Conservation (phyloP, 2,888 invertebrate species). For the Thalpophila matura region DNA sequence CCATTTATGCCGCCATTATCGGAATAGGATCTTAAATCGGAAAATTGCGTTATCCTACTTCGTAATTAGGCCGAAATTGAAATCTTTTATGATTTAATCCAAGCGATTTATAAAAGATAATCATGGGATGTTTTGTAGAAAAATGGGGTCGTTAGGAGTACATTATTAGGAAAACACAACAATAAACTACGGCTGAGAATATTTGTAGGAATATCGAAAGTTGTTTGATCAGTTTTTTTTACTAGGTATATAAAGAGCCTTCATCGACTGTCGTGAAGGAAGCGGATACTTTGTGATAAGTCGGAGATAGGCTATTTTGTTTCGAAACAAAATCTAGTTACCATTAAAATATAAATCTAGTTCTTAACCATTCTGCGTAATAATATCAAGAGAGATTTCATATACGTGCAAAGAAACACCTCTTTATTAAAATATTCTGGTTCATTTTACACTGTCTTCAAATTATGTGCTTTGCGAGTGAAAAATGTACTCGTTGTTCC, state of each 20-base stretch:
- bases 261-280: too few species aligned
- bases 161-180: slow-evolving; percentile 18
- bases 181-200: background rate
- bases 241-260: too few species aligned
- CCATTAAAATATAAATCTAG: too few species aligned
- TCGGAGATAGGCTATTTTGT: too few species aligned
- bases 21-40: slow-evolving; percentile 37
- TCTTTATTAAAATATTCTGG: background rate
- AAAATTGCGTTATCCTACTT: slow-evolving; percentile 23
- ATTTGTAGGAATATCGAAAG: too few species aligned
- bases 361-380: too few species aligned
- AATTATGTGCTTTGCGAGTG: slow-evolving; percentile 4
- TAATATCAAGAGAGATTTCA: background rate
- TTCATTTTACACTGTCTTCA: background rate
- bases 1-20: slow-evolving; percentile 34
- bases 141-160: slow-evolving; percentile 15
- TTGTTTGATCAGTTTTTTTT: too few species aligned
- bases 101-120: slow-evolving; percentile 44
- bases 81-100: slow-evolving; percentile 43
- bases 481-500: slow-evolving; percentile 6
- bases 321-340: too few species aligned
- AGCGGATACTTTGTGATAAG: too few species aligned
- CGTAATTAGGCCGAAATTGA: slow-evolving; percentile 46
- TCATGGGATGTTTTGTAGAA: slow-evolving; percentile 26
- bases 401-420: background rate